Percentiles rank a stretch among this genome's conserved stretches.
phyloP scores from a whole-genome alignment of 2,113 vertebrate genomes.

The Myodes glareolus region DNA sequence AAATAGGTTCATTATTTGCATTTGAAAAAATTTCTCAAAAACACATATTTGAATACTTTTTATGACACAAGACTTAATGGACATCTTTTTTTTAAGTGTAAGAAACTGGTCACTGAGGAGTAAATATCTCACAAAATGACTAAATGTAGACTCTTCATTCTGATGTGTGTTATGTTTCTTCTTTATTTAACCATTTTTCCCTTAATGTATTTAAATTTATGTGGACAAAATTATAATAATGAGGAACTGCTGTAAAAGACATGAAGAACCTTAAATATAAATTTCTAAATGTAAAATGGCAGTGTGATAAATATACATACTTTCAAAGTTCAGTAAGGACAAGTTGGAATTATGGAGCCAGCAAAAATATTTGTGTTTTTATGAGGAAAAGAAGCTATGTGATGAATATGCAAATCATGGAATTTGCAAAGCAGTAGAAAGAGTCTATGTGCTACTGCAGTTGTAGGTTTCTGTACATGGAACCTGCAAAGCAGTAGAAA shows the following conservation, averaged over 20 bases:
- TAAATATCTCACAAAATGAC: not conserved
- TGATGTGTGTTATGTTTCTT: not conserved
- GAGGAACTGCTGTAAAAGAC: not conserved
- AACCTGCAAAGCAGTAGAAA: no score
- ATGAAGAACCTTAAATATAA: not conserved
- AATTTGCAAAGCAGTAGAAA: not conserved
- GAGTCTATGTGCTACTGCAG: not conserved
- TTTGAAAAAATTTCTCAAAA: not conserved
- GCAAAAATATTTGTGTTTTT: not conserved
- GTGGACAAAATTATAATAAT: not conserved
- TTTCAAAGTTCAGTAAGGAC: not conserved
- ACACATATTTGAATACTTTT: not conserved
- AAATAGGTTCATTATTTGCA: not conserved
- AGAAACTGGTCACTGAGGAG: not conserved
- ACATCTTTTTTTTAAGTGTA: not conserved
- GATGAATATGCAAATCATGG: not conserved
- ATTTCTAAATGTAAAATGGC: not conserved
- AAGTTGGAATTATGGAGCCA: not conserved
- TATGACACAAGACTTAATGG: not conserved
- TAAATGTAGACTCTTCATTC: not conserved
- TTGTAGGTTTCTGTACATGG: not conserved
- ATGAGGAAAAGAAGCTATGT: not conserved
- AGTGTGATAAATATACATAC: not conserved
- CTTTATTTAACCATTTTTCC: not conserved
- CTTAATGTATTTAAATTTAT: not conserved